Percentiles rank a stretch among this genome's conserved stretches.
Evolutionary conservation across 2,113 vertebrate species (phyloP).

Genomic region (Tachysurus vachellii): DNA sequence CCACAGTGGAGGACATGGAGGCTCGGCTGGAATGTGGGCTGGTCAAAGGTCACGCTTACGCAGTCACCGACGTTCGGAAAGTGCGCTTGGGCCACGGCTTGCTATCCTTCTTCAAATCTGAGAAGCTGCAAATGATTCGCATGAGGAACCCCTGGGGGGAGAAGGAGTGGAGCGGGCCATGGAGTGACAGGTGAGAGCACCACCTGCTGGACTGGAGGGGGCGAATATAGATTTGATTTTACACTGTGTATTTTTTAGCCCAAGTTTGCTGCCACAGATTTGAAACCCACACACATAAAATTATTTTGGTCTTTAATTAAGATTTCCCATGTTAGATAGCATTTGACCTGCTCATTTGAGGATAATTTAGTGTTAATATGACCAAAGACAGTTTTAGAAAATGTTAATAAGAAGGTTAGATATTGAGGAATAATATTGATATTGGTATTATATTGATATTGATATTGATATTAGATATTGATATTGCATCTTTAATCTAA

Average conservation of each 20-base stretch:
- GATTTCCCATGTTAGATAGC: not conserved
- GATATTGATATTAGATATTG: no score
- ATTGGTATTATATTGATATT: no score
- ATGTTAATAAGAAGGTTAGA: not conserved
- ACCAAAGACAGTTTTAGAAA: not conserved
- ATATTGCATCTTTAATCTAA: not conserved
- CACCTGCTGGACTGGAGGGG: not conserved
- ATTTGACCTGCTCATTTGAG: not conserved
- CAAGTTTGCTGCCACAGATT: not conserved
- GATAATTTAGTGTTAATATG: not conserved
- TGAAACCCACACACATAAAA: not conserved
- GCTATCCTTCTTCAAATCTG: slow-evolving; percentile 87
- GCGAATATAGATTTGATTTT: not conserved
- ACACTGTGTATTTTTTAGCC: not conserved
- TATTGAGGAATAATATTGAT: no score
- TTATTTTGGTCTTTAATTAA: not conserved
- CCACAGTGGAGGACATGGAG: slow-evolving; percentile 85
- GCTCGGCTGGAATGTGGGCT: slow-evolving; percentile 84
- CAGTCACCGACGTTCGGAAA: slow-evolving; percentile 85
- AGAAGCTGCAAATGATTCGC: slow-evolving; percentile 94
- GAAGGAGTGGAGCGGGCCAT: slow-evolving; percentile 92
- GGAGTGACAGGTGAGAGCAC: slow-evolving; percentile 89
- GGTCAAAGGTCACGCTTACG: slow-evolving; percentile 95
- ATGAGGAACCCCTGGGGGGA: slow-evolving; percentile 95
- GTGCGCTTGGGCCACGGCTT: slow-evolving; percentile 88